Conservation (phyloP, 2,888 invertebrate genomes). For the Calephelis perditalis region DNA sequence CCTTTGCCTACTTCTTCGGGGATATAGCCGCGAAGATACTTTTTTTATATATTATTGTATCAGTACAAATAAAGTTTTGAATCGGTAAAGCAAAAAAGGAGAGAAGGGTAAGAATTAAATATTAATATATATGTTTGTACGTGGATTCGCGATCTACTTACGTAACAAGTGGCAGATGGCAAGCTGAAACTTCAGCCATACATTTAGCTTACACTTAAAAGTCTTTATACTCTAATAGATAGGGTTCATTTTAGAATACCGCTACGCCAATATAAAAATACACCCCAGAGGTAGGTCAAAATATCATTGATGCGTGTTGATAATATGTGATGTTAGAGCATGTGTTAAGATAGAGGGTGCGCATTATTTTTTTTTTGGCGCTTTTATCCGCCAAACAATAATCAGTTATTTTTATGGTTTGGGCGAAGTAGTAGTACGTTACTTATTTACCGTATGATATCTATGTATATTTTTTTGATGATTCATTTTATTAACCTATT, state of each 20-base stretch:
- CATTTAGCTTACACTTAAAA: neutral
- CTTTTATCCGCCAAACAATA: no score
- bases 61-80: neutral
- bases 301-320: constrained; percentile 27
- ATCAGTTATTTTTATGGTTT: no score
- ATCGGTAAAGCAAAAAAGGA: no score
- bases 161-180: constrained; percentile 32
- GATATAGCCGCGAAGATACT: no score
- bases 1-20: no score
- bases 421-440: no score
- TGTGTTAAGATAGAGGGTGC: neutral
- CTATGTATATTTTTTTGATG: no score
- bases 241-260: constrained; percentile 24
- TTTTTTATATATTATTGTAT: no score
- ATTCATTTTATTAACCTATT: no score
- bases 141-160: constrained; percentile 21
- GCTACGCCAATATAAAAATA: constrained; percentile 20
- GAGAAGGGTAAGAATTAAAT: constrained; percentile 11
- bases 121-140: neutral
- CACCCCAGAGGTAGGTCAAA: constrained; percentile 33
- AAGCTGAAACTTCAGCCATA: constrained; percentile 22
- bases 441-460: no score
- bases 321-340: neutral
- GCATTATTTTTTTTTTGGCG: neutral
- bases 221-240: constrained; percentile 16